Conservation (phyloP, 2,888 invertebrate species). For the Phengaris alcon region DNA sequence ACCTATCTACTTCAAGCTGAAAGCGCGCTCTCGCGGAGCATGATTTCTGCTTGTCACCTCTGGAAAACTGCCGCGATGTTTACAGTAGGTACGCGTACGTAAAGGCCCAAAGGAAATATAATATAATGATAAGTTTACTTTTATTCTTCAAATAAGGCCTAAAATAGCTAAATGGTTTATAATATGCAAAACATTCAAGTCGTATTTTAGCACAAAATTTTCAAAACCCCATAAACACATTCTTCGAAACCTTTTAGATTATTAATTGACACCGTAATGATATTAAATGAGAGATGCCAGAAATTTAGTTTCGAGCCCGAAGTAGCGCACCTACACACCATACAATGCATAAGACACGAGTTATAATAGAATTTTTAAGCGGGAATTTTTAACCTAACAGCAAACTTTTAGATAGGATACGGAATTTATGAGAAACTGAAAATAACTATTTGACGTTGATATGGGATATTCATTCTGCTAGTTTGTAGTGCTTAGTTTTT, state of each 20-base stretch:
- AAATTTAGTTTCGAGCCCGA: slow-evolving; percentile 17
- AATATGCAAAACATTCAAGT: neutral
- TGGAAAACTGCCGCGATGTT: too few species aligned
- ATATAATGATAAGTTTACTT: too few species aligned
- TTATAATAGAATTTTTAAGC: slow-evolving; percentile 43
- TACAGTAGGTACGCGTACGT: too few species aligned
- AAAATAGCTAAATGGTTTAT: neutral
- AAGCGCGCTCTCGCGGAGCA: too few species aligned
- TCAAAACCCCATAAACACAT: neutral
- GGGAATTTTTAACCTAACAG: slow-evolving; percentile 14
- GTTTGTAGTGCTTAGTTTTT: neutral
- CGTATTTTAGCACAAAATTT: neutral
- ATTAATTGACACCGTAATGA: neutral
- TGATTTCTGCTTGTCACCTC: too few species aligned
- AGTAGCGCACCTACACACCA: slow-evolving; percentile 26
- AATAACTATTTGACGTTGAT: slow-evolving; percentile 14
- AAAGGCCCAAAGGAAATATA: too few species aligned
- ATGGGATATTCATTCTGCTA: neutral
- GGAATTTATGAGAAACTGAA: slow-evolving; percentile 18
- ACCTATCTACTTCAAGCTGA: too few species aligned
- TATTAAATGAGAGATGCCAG: neutral
- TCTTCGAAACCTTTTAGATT: neutral
- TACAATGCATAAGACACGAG: slow-evolving; percentile 38
- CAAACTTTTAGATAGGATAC: slow-evolving; percentile 11
- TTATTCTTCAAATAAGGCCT: too few species aligned